phyloP scores from a whole-genome alignment of 2,888 invertebrate species.

The Macropis europaea region DNA sequence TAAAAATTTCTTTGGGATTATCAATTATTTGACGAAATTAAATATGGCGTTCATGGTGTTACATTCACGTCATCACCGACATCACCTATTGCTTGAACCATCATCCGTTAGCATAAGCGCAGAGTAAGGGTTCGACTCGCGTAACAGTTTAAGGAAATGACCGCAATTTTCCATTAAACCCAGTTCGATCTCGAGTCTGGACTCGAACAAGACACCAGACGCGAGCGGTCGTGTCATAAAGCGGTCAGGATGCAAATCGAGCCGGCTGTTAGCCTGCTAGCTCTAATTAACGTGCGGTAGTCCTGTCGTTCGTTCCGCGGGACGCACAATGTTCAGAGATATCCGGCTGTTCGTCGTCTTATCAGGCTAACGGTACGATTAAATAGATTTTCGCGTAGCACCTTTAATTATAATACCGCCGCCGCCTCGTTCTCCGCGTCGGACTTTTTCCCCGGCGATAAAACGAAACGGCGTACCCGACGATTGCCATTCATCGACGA shows the following conservation, averaged over 20 bases:
- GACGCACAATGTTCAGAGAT: constrained; percentile 25
- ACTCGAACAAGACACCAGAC: too few species aligned
- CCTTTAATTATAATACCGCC: constrained; percentile 46
- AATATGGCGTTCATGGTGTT: too few species aligned
- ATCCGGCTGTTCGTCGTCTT: constrained; percentile 21
- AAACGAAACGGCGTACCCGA: constrained; percentile 35
- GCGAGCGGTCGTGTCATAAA: constrained; percentile 2
- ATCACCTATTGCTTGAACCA: too few species aligned
- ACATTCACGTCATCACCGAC: too few species aligned
- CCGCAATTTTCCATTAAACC: too few species aligned
- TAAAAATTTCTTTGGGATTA: too few species aligned
- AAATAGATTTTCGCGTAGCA: constrained; percentile 46
- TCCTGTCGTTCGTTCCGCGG: neutral
- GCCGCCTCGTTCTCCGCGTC: neutral
- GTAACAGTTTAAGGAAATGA: too few species aligned
- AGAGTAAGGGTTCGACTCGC: too few species aligned
- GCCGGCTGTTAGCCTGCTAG: neutral
- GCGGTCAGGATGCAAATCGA: constrained; percentile 5
- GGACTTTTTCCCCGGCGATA: constrained; percentile 43
- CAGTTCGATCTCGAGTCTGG: too few species aligned
- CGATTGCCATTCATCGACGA: constrained; percentile 55
- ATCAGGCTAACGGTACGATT: constrained; percentile 51
- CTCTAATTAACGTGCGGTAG: constrained; percentile 37
- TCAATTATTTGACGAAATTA: too few species aligned
- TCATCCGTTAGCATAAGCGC: too few species aligned